Conservation (phyloP, 2,888 invertebrate genomes). For the Tetrapedia diversipes region DNA sequence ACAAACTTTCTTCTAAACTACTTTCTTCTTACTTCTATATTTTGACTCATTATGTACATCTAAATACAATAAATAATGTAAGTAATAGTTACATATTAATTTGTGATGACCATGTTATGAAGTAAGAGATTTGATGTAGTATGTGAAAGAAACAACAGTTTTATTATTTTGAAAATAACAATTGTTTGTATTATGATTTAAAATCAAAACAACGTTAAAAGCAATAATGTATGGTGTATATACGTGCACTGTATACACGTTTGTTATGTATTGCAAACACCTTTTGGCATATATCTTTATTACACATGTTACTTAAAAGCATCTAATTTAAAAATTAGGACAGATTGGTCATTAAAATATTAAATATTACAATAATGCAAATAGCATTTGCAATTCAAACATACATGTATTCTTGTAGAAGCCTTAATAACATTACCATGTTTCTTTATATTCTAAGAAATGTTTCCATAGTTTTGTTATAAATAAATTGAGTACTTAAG, state of each 20-base stretch:
- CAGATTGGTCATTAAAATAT: conserved; percentile 19
- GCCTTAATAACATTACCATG: conserved; percentile 33
- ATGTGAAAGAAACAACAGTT: conserved; percentile 11
- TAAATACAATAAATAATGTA: conserved; percentile 31
- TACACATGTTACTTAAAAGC: conserved; percentile 2
- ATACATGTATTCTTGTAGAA: conserved; percentile 28
- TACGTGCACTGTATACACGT: conserved; percentile 28
- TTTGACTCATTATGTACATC: conserved; percentile 24
- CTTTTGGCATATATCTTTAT: neutral
- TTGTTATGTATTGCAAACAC: conserved; percentile 29
- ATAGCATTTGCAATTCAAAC: conserved; percentile 26
- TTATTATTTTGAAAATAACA: conserved; percentile 20
- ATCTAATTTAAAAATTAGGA: neutral
- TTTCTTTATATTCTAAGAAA: conserved; percentile 47
- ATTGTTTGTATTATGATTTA: conserved; percentile 34
- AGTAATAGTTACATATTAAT: conserved; percentile 29
- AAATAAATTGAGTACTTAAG: conserved; percentile 70
- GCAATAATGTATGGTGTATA: conserved; percentile 28
- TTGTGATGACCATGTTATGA: conserved; percentile 30
- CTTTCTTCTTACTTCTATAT: conserved; percentile 25
- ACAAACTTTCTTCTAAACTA: conserved; percentile 14
- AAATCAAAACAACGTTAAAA: conserved; percentile 43
- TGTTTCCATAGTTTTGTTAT: conserved; percentile 44
- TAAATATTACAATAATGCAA: conserved; percentile 5
- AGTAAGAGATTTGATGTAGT: conserved; percentile 31